phyloP scores from a whole-genome alignment of 2,113 vertebrate species.

The Callithrix jacchus region DNA sequence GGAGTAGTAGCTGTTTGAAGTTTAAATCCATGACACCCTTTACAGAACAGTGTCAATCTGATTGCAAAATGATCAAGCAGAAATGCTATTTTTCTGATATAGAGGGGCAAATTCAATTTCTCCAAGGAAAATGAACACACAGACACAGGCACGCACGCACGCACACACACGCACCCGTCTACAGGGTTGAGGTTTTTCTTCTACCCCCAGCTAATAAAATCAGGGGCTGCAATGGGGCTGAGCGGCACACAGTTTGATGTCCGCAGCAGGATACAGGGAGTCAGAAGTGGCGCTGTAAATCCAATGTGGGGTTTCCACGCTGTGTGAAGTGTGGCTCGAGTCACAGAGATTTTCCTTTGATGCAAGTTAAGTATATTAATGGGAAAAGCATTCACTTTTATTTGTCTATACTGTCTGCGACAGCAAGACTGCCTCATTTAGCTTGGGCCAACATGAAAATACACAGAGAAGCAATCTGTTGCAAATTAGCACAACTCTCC shows the following conservation, averaged over 20 bases:
- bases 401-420: constrained; percentile 89
- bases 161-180: background rate
- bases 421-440: constrained; percentile 88
- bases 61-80: background rate
- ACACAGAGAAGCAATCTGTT: constrained; percentile 90
- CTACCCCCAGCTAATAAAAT: constrained; percentile 87
- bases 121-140: constrained; percentile 31
- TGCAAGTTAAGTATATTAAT: constrained; percentile 90
- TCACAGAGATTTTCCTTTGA: constrained; percentile 89
- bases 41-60: background rate
- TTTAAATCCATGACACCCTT: constrained; percentile 10
- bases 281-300: constrained; percentile 92
- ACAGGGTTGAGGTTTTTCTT: constrained; percentile 72
- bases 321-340: constrained; percentile 86
- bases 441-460: constrained; percentile 85
- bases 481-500: constrained; percentile 89
- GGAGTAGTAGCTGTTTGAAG: background rate
- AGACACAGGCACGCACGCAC: too few species aligned
- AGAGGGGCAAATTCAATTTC: constrained; percentile 32
- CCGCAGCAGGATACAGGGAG: constrained; percentile 87
- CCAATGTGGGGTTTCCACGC: constrained; percentile 84
- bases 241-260: constrained; percentile 90
- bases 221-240: constrained; percentile 85
- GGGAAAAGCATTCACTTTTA: constrained; percentile 90
- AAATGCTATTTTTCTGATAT: constrained; percentile 23